Conservation (phyloP, 2,888 invertebrate genomes). For the Heliconius sara region DNA sequence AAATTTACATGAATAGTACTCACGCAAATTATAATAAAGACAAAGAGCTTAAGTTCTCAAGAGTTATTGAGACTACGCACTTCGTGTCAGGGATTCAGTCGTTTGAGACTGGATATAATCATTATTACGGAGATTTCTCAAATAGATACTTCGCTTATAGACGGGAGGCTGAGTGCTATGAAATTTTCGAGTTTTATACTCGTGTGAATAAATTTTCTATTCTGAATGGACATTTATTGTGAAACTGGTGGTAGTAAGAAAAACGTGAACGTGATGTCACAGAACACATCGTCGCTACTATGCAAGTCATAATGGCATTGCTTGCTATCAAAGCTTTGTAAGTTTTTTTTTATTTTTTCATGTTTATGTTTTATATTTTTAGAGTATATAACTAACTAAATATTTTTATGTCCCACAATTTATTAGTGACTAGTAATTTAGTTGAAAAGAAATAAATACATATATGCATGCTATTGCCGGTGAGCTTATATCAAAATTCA, state of each 20-base stretch:
- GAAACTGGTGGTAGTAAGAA: background rate
- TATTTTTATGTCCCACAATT: background rate
- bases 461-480: background rate
- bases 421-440: background rate
- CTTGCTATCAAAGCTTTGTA: background rate
- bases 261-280: background rate
- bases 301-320: conserved; percentile 8
- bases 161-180: background rate
- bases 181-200: background rate
- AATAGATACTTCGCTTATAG: background rate
- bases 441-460: background rate
- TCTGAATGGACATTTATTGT: background rate
- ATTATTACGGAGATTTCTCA: background rate
- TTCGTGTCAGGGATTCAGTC: background rate
- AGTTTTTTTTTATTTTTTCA: background rate
- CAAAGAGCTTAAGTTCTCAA: conserved; percentile 3
- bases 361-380: too few relatives aligned
- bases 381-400: too few relatives aligned
- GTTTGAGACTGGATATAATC: background rate
- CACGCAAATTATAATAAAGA: conserved; percentile 20
- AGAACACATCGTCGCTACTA: background rate
- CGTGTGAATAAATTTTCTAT: background rate
- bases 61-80: background rate
- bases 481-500: background rate
- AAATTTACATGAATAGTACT: background rate